These are phyloP conservation scores for Subacronicta megacephala DNA, from an alignment of 2,888 invertebrate species.

Conservation along the genomic window DNA sequence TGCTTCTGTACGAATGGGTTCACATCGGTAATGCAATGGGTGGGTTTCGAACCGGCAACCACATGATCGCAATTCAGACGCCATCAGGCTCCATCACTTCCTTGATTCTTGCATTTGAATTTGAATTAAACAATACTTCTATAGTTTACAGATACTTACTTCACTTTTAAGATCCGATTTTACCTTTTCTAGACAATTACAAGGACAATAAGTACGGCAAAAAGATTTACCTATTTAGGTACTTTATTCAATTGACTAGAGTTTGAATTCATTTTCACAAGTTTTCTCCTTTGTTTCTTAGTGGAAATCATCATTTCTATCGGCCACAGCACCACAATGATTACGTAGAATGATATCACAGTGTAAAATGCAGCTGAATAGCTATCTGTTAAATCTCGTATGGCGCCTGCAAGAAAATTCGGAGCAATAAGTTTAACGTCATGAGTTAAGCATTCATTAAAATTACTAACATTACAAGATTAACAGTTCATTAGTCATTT, in stretches of 20 bases:
- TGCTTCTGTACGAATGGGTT: too few species aligned
- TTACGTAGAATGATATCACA: conserved; percentile 21
- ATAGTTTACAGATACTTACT: too few species aligned
- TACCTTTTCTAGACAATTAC: too few species aligned
- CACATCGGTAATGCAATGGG: too few species aligned
- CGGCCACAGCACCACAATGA: conserved; percentile 32
- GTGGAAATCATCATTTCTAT: conserved; percentile 30
- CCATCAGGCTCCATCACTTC: too few species aligned
- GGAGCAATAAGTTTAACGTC: conserved; percentile 11
- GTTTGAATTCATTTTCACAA: not conserved
- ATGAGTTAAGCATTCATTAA: too few species aligned
- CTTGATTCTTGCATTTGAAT: too few species aligned
- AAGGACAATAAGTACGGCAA: not conserved
- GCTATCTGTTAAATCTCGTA: conserved; percentile 34
- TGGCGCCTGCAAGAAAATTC: conserved; percentile 25
- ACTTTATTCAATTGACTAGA: conserved; percentile 41
- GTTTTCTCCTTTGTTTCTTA: conserved; percentile 21
- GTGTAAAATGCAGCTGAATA: conserved; percentile 31
- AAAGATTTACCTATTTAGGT: conserved; percentile 14
- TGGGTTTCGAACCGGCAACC: too few species aligned
- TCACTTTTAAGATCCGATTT: too few species aligned
- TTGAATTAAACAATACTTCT: too few species aligned
- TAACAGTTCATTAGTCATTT: not conserved
- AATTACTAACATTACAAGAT: too few species aligned
- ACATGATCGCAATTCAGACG: too few species aligned